A percentile compares a stretch with the other conserved stretches of the same genome.
These are phyloP conservation scores for Drosophila suzukii DNA, from an alignment of 1,140 invertebrate species.

Conservation along the genomic window DNA sequence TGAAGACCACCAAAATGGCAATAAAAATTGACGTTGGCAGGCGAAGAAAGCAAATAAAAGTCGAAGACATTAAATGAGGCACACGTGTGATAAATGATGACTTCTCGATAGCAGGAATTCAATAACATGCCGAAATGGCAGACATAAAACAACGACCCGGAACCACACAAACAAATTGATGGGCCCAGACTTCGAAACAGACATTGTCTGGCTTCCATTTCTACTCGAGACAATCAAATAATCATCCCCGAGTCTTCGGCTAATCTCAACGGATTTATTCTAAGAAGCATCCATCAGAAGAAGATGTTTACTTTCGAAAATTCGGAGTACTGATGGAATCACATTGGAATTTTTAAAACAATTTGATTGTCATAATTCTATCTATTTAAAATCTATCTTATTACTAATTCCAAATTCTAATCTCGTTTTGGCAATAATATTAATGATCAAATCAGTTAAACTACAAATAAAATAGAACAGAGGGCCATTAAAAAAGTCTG, in stretches of 20 bases:
- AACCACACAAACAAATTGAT: conserved; percentile 11
- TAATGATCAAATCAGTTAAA: too few species aligned
- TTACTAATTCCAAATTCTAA: too few species aligned
- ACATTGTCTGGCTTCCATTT: conserved; percentile 16
- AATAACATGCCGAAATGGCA: conserved; percentile 14
- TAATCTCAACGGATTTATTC: not conserved
- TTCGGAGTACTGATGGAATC: not conserved
- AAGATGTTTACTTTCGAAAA: not conserved
- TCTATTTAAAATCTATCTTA: too few species aligned
- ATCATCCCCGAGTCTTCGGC: conserved; percentile 7
- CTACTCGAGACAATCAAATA: not conserved
- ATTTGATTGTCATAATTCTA: not conserved
- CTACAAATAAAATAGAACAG: not conserved
- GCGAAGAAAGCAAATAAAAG: conserved; percentile 59
- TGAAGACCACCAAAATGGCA: conserved; percentile 46
- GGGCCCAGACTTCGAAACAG: not conserved
- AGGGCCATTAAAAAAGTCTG: not conserved
- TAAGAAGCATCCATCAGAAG: not conserved
- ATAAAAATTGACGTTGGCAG: conserved; percentile 67
- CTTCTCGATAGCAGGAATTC: conserved; percentile 46
- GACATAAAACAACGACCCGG: conserved; percentile 37
- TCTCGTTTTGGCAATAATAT: too few species aligned
- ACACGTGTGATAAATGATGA: conserved; percentile 76
- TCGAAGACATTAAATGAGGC: conserved; percentile 62
- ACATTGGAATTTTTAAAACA: not conserved